phyloP scores from a whole-genome alignment of 2,113 vertebrate species.

The Pollimyrus isidori region DNA sequence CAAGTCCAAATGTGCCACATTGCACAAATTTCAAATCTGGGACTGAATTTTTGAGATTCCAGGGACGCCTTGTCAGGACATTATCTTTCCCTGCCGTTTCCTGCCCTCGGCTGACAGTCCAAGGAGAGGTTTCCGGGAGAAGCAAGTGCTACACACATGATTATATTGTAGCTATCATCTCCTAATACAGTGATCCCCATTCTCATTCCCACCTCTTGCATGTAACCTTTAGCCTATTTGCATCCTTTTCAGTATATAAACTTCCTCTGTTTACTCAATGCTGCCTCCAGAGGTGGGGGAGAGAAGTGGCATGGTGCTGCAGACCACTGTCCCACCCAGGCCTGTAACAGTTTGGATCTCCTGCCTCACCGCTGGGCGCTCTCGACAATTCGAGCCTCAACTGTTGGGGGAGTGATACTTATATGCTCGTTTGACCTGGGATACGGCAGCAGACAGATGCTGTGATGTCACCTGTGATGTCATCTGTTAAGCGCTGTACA shows the following conservation, averaged over 20 bases:
- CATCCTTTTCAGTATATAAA: not conserved
- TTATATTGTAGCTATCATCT: not conserved
- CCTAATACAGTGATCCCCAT: not conserved
- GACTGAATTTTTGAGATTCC: not conserved
- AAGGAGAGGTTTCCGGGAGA: not conserved
- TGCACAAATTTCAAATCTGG: not conserved
- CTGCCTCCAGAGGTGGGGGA: not conserved
- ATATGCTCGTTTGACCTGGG: slow-evolving; percentile 22
- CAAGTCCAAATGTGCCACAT: not conserved
- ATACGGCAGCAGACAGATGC: slow-evolving; percentile 11
- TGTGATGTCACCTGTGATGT: slow-evolving; percentile 19
- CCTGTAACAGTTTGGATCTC: slow-evolving; percentile 11
- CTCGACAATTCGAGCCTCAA: not conserved
- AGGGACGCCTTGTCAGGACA: not conserved
- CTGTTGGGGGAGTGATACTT: not conserved
- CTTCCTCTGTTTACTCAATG: not conserved
- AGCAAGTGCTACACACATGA: not conserved
- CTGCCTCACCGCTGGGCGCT: not conserved
- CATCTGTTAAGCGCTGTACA: slow-evolving; percentile 1
- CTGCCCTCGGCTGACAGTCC: not conserved
- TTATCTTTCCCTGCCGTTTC: not conserved
- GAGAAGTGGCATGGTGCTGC: not conserved
- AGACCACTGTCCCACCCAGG: not conserved
- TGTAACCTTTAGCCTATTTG: not conserved
- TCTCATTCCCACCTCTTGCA: not conserved